phyloP scores from a whole-genome alignment of 2,888 invertebrate species.

The Apodemia duryi region DNA sequence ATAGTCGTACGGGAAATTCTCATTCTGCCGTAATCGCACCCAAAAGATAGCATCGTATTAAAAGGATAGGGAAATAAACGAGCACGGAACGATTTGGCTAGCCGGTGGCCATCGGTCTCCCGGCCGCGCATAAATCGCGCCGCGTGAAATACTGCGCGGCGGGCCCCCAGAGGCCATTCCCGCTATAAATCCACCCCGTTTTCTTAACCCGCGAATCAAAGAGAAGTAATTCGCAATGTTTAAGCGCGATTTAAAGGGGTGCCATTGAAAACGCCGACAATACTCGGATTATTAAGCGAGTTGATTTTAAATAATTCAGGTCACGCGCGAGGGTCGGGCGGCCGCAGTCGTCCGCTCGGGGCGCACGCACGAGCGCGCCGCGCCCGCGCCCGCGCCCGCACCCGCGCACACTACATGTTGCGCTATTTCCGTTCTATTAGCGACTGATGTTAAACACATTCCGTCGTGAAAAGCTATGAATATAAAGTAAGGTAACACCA shows the following conservation, averaged over 20 bases:
- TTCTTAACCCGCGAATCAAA: slow-evolving; percentile 73
- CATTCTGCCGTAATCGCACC: slow-evolving; percentile 46
- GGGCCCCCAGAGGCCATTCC: slow-evolving; percentile 39
- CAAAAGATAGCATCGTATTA: slow-evolving; percentile 69
- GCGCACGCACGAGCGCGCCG: not conserved
- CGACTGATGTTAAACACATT: too few relatives aligned
- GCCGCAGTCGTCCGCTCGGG: not conserved
- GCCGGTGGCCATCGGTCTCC: slow-evolving; percentile 40
- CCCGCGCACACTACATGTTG: not conserved
- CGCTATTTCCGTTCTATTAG: too few relatives aligned
- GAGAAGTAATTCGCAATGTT: slow-evolving; percentile 70
- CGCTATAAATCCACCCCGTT: slow-evolving; percentile 69
- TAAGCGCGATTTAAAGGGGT: slow-evolving; percentile 64
- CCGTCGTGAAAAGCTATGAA: too few relatives aligned
- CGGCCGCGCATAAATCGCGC: slow-evolving; percentile 53
- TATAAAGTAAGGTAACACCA: too few relatives aligned
- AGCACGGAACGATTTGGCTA: slow-evolving; percentile 35
- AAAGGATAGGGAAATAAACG: slow-evolving; percentile 56
- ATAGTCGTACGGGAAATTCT: slow-evolving; percentile 36
- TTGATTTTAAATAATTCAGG: slow-evolving; percentile 18
- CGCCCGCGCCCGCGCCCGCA: not conserved
- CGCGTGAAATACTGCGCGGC: slow-evolving; percentile 41
- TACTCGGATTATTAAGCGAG: slow-evolving; percentile 4
- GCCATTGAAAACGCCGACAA: slow-evolving; percentile 3
- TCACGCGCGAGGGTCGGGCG: not conserved